Evolutionary conservation across 2,113 vertebrate genomes (phyloP).

Genomic region (Tauraco erythrolophus): DNA sequence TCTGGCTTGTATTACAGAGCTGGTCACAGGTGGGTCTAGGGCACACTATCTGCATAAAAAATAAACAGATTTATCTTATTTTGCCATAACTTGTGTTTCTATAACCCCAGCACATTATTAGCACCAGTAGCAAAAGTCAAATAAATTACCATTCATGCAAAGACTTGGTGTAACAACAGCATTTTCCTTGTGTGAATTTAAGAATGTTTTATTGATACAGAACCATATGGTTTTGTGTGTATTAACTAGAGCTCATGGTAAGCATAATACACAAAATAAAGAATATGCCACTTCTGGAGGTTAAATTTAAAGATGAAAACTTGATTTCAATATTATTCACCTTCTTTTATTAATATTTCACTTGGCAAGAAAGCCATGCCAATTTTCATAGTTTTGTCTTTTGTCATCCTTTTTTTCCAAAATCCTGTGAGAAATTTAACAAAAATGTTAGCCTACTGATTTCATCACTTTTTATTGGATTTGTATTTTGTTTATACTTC

Average conservation of each 20-base stretch:
- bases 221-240: background rate
- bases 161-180: background rate
- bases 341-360: background rate
- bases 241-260: background rate
- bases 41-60: background rate
- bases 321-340: background rate
- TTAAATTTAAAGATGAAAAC: background rate
- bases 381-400: background rate
- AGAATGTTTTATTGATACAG: background rate
- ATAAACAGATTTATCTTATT: background rate
- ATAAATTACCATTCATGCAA: background rate
- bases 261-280: background rate
- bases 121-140: background rate
- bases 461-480: background rate
- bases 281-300: background rate
- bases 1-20: background rate
- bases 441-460: background rate
- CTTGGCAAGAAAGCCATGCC: background rate
- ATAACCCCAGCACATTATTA: background rate
- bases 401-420: background rate
- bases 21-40: background rate
- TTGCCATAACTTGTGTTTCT: background rate
- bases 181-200: background rate
- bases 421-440: background rate
- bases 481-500: background rate